Conservation (phyloP, 2,888 invertebrate genomes). For the Drosophila fungiperda region DNA sequence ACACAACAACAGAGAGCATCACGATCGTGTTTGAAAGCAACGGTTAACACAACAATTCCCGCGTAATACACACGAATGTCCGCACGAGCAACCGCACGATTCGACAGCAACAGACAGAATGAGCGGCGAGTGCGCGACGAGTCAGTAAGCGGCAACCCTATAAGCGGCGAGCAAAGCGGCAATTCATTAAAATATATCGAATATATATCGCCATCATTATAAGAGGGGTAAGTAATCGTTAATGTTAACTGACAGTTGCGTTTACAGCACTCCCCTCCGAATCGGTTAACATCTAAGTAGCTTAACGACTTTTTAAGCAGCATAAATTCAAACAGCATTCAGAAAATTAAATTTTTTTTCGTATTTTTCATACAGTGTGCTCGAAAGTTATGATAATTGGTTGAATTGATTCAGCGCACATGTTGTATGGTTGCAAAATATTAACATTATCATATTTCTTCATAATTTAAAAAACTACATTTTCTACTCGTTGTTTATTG, state of each 20-base stretch:
- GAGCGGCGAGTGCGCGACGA: constrained; percentile 31
- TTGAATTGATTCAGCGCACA: neutral
- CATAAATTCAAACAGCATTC: neutral
- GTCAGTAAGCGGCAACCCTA: constrained; percentile 35
- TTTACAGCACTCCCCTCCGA: neutral
- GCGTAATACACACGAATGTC: neutral
- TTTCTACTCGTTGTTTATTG: too few species aligned
- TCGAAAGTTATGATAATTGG: neutral
- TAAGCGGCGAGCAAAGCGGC: constrained; percentile 4
- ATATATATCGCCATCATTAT: constrained; percentile 20
- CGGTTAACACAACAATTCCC: constrained; percentile 31
- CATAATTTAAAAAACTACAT: neutral
- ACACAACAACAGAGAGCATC: constrained; percentile 1
- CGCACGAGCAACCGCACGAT: constrained; percentile 28
- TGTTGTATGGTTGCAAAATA: too few species aligned
- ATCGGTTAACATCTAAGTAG: neutral
- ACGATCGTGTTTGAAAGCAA: constrained; percentile 50
- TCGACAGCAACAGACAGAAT: constrained; percentile 44
- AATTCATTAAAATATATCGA: constrained; percentile 7
- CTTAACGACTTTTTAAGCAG: neutral
- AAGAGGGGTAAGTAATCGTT: constrained; percentile 5
- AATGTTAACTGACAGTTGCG: constrained; percentile 10
- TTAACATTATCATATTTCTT: too few species aligned
- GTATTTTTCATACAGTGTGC: neutral
- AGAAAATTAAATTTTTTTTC: neutral